Percentiles rank a stretch among this genome's conserved stretches.
These are phyloP conservation scores for Mesitornis unicolor DNA, from an alignment of 2,113 vertebrate species.

Conservation along the genomic window DNA sequence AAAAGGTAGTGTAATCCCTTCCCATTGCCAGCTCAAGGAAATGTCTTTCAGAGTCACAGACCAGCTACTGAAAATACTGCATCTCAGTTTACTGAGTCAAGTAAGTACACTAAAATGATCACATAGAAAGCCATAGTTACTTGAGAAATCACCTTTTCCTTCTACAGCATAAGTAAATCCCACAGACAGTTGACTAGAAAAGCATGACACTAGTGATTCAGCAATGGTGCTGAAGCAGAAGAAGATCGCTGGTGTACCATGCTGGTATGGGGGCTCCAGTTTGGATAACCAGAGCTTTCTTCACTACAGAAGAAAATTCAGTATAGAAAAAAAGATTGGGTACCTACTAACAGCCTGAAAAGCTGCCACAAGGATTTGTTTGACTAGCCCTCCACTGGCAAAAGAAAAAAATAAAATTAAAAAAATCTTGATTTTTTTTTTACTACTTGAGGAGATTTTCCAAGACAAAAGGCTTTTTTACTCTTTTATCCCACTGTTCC, in stretches of 20 bases:
- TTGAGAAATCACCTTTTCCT: background rate
- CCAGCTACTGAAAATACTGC: background rate
- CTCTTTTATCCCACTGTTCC: background rate
- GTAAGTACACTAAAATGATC: background rate
- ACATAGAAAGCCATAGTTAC: background rate
- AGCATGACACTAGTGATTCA: background rate
- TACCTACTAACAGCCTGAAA: background rate
- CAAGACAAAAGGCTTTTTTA: background rate
- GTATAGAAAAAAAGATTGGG: background rate
- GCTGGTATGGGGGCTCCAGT: background rate
- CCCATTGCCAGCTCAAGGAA: background rate
- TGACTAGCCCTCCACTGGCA: background rate
- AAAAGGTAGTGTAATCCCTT: background rate
- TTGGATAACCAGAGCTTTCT: background rate
- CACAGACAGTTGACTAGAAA: rapidly evolving
- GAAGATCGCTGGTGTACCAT: rapidly evolving
- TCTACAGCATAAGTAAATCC: background rate
- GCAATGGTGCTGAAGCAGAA: background rate
- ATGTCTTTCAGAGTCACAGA: background rate
- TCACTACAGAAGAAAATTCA: too few relatives aligned
- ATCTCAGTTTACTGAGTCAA: background rate
- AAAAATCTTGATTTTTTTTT: background rate
- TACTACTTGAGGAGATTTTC: background rate
- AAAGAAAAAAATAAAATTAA: too few relatives aligned
- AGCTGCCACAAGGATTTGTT: background rate